These are phyloP conservation scores for Druon quercuslanigerum DNA, from an alignment of 1,140 invertebrate species.

Conservation along the genomic window DNA sequence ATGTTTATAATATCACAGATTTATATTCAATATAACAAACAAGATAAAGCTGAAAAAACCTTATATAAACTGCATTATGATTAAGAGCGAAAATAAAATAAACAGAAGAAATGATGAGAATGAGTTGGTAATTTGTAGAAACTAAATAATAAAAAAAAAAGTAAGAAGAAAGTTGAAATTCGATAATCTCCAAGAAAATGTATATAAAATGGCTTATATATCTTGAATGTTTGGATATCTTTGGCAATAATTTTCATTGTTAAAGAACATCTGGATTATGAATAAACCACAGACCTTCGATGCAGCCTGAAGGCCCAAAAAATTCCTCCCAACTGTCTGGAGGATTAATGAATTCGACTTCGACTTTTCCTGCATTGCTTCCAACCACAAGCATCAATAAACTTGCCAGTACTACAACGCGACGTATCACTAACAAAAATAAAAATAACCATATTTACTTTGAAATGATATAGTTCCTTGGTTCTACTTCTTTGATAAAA, in stretches of 20 bases:
- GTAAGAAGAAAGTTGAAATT: not conserved
- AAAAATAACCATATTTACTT: slow-evolving; percentile 49
- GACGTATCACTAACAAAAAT: slow-evolving; percentile 62
- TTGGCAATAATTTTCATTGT: not conserved
- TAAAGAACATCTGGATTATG: slow-evolving; percentile 8
- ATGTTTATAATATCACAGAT: no score
- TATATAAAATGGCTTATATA: not conserved
- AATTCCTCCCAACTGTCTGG: slow-evolving; percentile 58
- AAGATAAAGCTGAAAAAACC: not conserved
- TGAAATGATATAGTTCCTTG: slow-evolving; percentile 6
- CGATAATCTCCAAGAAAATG: not conserved
- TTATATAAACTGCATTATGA: slow-evolving; percentile 32
- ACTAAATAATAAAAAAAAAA: not conserved
- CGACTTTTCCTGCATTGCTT: slow-evolving; percentile 51
- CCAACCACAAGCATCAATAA: slow-evolving; percentile 52
- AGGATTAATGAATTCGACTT: slow-evolving; percentile 47
- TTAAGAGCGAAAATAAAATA: not conserved
- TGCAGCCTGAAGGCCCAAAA: slow-evolving; percentile 64
- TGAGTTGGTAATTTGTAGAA: slow-evolving; percentile 4
- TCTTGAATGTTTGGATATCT: not conserved
- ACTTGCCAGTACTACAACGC: slow-evolving; percentile 50
- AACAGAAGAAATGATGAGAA: not conserved
- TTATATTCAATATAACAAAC: no score
- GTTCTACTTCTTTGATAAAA: not conserved
- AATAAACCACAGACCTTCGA: slow-evolving; percentile 62